Evolutionary conservation across 2,888 invertebrate genomes (phyloP), one percentile per base, ranked within the genome.

Genomic region (Leptinotarsa peninsularis): DNA sequence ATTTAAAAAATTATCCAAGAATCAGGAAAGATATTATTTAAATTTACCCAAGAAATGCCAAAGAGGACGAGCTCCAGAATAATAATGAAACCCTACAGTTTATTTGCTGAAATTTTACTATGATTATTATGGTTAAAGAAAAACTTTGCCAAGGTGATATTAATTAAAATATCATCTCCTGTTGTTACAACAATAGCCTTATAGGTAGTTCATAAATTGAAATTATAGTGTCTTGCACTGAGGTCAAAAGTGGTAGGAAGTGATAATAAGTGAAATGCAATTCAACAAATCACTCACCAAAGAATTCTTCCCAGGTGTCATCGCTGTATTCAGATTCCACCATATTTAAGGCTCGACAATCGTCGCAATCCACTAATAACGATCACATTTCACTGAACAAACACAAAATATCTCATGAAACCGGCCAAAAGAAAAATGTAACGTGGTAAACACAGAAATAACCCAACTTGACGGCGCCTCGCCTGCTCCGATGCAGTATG

Each of bases 261-360:
- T n/a, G 33, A 33, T 15, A 63, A 63, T 63, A 33, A n/a, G 10
- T 17, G 27, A 13, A n/a, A 56, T 13, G 23, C 49, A 43, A 13
- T 54, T 43, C 33, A 10, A 27, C 14, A 67, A 54, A 66, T 56
- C 52, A 69, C 86, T 84, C 83, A 88, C 88, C 88, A 82, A 87
- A 88, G 82, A 88, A 88, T 75, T 87, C 85, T 82, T 88, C 88
- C 88, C 88, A 88, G 78, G 86, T 86, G 82, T 86, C 87, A 84
- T 87, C 87, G 79, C 82, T 84, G 76, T 79, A 79, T 79, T 82
- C 84, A 76, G 82, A 79, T 77, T 86, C 86, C 79, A 84, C 85
- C 87, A 87, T 87, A 84, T 86, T 86, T 79, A 72, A 68, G 60
- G 49, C 70, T 73, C 76, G 73, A 75, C 76, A 78, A 74, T 67